A percentile compares a stretch with the other conserved stretches of the same genome.
These are phyloP conservation scores for Thalassoma bifasciatum DNA, from an alignment of 2,113 vertebrate species.

Conservation along the genomic window DNA sequence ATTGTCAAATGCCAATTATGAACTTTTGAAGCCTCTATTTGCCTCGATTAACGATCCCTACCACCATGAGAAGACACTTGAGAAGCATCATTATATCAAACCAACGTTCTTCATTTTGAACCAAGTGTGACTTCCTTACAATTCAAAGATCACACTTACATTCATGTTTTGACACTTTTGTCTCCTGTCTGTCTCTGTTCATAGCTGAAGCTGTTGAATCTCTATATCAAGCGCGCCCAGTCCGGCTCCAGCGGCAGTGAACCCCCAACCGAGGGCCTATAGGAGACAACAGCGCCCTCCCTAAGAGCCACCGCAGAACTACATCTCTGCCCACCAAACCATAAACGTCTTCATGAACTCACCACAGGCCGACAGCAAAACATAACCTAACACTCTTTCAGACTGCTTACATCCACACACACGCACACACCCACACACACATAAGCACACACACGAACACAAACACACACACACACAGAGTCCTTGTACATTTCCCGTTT, in stretches of 20 bases:
- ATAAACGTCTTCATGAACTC: slow-evolving; percentile 45
- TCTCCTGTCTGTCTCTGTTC: slow-evolving; percentile 23
- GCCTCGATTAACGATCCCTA: too few species aligned
- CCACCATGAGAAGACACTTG: too few species aligned
- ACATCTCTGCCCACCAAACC: slow-evolving; percentile 60
- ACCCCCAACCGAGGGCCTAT: slow-evolving; percentile 89
- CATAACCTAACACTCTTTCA: slow-evolving; percentile 22
- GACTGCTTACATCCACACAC: slow-evolving; percentile 33
- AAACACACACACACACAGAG: slow-evolving; percentile 29
- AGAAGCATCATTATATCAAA: background rate
- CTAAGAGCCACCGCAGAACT: slow-evolving; percentile 66
- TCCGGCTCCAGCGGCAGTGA: slow-evolving; percentile 90
- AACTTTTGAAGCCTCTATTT: too few species aligned
- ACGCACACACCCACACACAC: slow-evolving; percentile 3
- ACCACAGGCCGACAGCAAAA: slow-evolving; percentile 53
- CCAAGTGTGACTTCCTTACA: background rate
- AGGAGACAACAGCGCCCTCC: slow-evolving; percentile 67
- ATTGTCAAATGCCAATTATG: too few species aligned
- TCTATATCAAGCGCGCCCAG: slow-evolving; percentile 98
- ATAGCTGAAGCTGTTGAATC: slow-evolving; percentile 96
- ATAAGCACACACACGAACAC: background rate
- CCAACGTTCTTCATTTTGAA: background rate
- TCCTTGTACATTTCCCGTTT: slow-evolving; percentile 43
- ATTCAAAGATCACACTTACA: background rate
- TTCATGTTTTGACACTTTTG: background rate